Evolutionary conservation across 1,140 invertebrate species (phyloP).

Genomic region (Atta cephalotes): DNA sequence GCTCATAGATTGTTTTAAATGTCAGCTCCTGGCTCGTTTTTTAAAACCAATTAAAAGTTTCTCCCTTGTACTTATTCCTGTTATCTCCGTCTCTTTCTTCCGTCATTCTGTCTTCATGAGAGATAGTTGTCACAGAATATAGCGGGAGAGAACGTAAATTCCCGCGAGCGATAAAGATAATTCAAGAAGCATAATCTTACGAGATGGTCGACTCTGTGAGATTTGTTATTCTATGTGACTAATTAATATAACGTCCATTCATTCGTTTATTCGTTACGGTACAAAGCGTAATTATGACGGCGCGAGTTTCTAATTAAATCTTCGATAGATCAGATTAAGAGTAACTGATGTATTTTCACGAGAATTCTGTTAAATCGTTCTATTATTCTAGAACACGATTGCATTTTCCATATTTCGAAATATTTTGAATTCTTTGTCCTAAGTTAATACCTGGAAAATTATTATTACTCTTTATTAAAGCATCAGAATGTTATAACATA

Average conservation of each 20-base stretch:
- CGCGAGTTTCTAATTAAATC: slow-evolving; percentile 51
- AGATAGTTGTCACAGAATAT: slow-evolving; percentile 75
- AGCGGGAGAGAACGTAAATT: slow-evolving; percentile 24
- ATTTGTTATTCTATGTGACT: slow-evolving; percentile 49
- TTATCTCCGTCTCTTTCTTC: slow-evolving; percentile 45
- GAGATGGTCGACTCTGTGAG: not conserved
- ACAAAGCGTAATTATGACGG: slow-evolving; percentile 5
- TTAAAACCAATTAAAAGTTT: slow-evolving; percentile 82
- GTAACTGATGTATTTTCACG: slow-evolving; percentile 35
- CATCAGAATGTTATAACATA: slow-evolving; percentile 17
- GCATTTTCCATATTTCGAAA: slow-evolving; percentile 25
- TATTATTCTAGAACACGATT: slow-evolving; percentile 3
- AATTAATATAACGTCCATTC: slow-evolving; percentile 57
- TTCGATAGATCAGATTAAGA: slow-evolving; percentile 47
- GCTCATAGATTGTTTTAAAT: slow-evolving; percentile 64
- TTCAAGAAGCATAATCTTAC: slow-evolving; percentile 61
- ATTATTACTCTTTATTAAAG: slow-evolving; percentile 52
- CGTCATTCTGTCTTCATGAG: slow-evolving; percentile 30
- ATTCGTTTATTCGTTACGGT: slow-evolving; percentile 24
- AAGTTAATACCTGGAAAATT: slow-evolving; percentile 24
- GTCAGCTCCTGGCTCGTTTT: slow-evolving; percentile 68
- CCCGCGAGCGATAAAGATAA: slow-evolving; percentile 59
- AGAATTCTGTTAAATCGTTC: slow-evolving; percentile 25
- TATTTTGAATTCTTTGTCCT: not conserved
- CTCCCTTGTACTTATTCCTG: slow-evolving; percentile 49